These are phyloP conservation scores for Saimiri boliviensis DNA, from an alignment of 2,113 vertebrate species.

Conservation along the genomic window DNA sequence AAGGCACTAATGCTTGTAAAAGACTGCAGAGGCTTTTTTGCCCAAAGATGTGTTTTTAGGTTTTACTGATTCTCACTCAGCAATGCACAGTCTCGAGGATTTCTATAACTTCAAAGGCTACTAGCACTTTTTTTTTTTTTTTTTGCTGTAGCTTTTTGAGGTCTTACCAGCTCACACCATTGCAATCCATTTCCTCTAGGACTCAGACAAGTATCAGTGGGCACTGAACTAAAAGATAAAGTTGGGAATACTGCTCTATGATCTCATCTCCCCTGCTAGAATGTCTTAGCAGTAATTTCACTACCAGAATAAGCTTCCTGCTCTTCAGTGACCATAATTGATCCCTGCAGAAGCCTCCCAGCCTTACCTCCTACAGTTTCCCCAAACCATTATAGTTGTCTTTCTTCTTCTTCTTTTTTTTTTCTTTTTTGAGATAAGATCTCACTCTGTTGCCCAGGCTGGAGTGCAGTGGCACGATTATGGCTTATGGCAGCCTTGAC, in stretches of 20 bases:
- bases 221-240: not conserved
- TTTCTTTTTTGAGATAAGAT: no score
- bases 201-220: not conserved
- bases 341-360: not conserved
- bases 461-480: no score
- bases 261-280: not conserved
- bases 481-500: no score
- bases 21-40: not conserved
- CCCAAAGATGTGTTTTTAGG: not conserved
- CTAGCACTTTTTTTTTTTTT: not conserved
- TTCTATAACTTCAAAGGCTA: not conserved
- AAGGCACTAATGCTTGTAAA: not conserved
- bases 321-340: not conserved
- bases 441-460: no score
- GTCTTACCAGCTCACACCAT: not conserved
- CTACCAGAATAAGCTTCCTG: not conserved
- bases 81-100: not conserved
- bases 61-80: not conserved
- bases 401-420: no score
- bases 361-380: not conserved
- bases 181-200: not conserved
- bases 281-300: not conserved
- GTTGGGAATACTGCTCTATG: not conserved
- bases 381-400: not conserved
- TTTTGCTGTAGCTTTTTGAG: not conserved